Evolutionary conservation across 2,888 invertebrate species (phyloP).

Genomic region (Eupithecia exiguata): DNA sequence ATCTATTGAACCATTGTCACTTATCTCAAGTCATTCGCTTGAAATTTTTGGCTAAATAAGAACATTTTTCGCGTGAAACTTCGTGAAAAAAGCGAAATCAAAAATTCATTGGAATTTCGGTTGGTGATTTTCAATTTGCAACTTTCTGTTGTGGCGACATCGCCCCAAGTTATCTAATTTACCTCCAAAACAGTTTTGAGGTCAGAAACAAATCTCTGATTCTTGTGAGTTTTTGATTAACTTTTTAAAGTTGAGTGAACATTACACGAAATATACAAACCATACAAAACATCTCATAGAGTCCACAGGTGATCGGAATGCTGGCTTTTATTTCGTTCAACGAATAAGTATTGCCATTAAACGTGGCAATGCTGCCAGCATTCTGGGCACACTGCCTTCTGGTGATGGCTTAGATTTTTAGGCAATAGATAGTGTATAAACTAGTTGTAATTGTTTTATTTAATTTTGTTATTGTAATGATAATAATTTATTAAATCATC

Average conservation of each 20-base stretch:
- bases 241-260: not conserved
- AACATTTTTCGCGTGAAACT: not conserved
- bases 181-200: constrained; percentile 24
- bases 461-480: too few species aligned
- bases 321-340: too few species aligned
- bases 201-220: constrained; percentile 19
- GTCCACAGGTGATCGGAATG: too few species aligned
- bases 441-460: too few species aligned
- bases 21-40: not conserved
- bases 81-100: constrained; percentile 22
- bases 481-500: too few species aligned
- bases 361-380: too few species aligned
- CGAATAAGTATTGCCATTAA: too few species aligned
- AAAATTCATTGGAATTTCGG: constrained; percentile 29
- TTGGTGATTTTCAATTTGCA: constrained; percentile 30
- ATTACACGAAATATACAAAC: too few species aligned
- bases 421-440: too few species aligned
- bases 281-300: too few species aligned
- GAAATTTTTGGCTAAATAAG: not conserved
- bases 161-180: constrained; percentile 34
- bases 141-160: constrained; percentile 30
- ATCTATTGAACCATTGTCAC: not conserved
- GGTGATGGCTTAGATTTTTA: too few species aligned
- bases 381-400: too few species aligned
- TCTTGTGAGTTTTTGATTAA: constrained; percentile 11